A percentile compares a stretch with the other conserved stretches of the same genome.
These are phyloP conservation scores for Drosophila buzzatii DNA, from an alignment of 2,888 invertebrate species.

Conservation along the genomic window DNA sequence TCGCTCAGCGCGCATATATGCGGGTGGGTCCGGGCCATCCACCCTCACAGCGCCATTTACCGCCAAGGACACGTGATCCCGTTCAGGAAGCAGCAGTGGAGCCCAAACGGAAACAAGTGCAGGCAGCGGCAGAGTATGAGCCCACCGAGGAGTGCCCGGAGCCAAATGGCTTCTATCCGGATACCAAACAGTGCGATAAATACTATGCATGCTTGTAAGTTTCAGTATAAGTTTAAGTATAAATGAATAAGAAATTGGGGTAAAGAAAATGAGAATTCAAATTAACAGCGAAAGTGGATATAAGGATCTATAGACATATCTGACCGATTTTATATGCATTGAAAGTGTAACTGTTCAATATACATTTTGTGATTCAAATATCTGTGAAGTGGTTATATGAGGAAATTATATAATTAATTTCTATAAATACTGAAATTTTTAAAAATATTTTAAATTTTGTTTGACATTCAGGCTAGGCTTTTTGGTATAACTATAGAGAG, in stretches of 20 bases:
- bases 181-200: constrained; percentile 94
- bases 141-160: constrained; percentile 91
- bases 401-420: too few relatives aligned
- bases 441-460: too few relatives aligned
- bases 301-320: too few relatives aligned
- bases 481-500: too few relatives aligned
- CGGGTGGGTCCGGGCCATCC: constrained; percentile 80
- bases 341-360: too few relatives aligned
- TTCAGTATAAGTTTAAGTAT: background rate
- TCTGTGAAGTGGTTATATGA: too few relatives aligned
- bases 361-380: too few relatives aligned
- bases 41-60: constrained; percentile 79
- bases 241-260: background rate
- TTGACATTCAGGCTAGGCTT: too few relatives aligned
- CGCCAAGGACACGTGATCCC: constrained; percentile 74
- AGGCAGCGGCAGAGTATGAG: constrained; percentile 85
- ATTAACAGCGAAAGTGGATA: too few relatives aligned
- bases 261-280: background rate
- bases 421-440: too few relatives aligned
- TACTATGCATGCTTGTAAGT: constrained; percentile 91
- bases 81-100: constrained; percentile 64
- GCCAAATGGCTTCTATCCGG: constrained; percentile 93
- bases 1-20: constrained; percentile 76
- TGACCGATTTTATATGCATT: too few relatives aligned
- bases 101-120: constrained; percentile 64